These are phyloP conservation scores for Percopsis transmontana DNA, from an alignment of 2,113 vertebrate genomes.

Conservation along the genomic window DNA sequence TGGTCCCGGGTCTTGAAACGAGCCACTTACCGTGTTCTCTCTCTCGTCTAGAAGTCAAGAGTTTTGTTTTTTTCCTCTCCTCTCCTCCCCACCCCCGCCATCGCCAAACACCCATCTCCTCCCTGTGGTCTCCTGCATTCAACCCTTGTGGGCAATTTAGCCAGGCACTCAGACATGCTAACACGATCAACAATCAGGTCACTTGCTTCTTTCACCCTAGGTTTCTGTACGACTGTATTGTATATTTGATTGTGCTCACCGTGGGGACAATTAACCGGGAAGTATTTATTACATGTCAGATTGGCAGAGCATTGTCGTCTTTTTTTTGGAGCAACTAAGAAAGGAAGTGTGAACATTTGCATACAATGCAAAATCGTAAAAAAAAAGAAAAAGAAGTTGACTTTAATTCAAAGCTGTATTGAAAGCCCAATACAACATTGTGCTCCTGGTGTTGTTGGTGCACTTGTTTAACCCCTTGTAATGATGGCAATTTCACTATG, in stretches of 20 bases:
- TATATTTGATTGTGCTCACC: constrained; percentile 73
- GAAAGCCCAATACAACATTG: constrained; percentile 25
- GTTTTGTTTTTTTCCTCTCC: constrained; percentile 56
- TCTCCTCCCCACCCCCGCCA: constrained; percentile 5
- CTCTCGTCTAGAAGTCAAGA: constrained; percentile 74
- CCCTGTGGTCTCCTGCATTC: constrained; percentile 30
- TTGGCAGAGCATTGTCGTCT: constrained; percentile 46
- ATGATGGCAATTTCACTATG: too few species aligned
- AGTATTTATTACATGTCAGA: constrained; percentile 64
- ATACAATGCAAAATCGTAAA: constrained; percentile 45
- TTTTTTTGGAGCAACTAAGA: constrained; percentile 60
- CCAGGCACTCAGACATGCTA: constrained; percentile 72
- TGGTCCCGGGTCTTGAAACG: constrained; percentile 64
- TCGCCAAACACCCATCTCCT: not conserved
- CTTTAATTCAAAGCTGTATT: constrained; percentile 35
- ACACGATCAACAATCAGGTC: constrained; percentile 75
- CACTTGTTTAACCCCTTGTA: not conserved
- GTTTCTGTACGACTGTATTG: constrained; percentile 67
- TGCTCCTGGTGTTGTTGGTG: constrained; percentile 11
- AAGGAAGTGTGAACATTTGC: constrained; percentile 48
- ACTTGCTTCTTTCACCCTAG: constrained; percentile 66
- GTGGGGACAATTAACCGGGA: constrained; percentile 57
- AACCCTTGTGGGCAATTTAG: constrained; percentile 76
- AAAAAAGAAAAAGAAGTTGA: constrained; percentile 41
- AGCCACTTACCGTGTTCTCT: constrained; percentile 59